phyloP scores from a whole-genome alignment of 2,113 vertebrate genomes.

The Pimephales promelas region DNA sequence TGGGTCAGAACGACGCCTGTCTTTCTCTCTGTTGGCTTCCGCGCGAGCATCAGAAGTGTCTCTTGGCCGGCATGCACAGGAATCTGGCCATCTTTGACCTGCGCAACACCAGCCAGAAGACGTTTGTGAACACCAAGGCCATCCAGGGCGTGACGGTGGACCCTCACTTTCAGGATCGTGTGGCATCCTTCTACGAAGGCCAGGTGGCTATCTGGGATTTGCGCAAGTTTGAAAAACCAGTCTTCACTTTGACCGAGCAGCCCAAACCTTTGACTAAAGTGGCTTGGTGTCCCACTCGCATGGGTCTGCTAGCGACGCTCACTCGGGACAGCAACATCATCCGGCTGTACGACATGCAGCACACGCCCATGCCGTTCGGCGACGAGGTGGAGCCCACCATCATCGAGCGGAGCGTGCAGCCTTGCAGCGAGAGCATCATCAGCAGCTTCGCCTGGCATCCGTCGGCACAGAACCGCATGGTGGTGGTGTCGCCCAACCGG shows the following conservation, averaged over 20 bases:
- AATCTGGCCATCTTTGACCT: slow-evolving; percentile 97
- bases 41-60: slow-evolving; percentile 92
- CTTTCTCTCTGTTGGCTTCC: slow-evolving; percentile 98
- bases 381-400: slow-evolving; percentile 98
- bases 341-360: slow-evolving; percentile 97
- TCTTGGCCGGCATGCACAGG: slow-evolving; percentile 96
- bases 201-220: slow-evolving; percentile 99
- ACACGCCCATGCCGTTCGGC: slow-evolving; percentile 93
- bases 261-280: slow-evolving; percentile 96
- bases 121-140: slow-evolving; percentile 98
- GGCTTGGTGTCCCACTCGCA: slow-evolving; percentile 95
- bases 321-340: slow-evolving; percentile 96
- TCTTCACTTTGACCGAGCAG: slow-evolving; percentile 93
- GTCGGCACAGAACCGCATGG: slow-evolving; percentile 96
- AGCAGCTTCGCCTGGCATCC: slow-evolving; percentile 98
- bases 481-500: slow-evolving; percentile 92
- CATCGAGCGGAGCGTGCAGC: slow-evolving; percentile 95
- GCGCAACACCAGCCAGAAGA: slow-evolving; percentile 96
- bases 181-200: slow-evolving; percentile 97
- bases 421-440: slow-evolving; percentile 86
- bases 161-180: slow-evolving; percentile 91
- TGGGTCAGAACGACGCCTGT: slow-evolving; percentile 96
- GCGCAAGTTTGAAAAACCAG: slow-evolving; percentile 97
- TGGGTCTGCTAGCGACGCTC: slow-evolving; percentile 91
- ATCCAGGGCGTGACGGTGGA: slow-evolving; percentile 97